A percentile compares a stretch with the other conserved stretches of the same genome.
phyloP scores from a whole-genome alignment of 1,140 invertebrate genomes.

The Marisa cornuarietis region DNA sequence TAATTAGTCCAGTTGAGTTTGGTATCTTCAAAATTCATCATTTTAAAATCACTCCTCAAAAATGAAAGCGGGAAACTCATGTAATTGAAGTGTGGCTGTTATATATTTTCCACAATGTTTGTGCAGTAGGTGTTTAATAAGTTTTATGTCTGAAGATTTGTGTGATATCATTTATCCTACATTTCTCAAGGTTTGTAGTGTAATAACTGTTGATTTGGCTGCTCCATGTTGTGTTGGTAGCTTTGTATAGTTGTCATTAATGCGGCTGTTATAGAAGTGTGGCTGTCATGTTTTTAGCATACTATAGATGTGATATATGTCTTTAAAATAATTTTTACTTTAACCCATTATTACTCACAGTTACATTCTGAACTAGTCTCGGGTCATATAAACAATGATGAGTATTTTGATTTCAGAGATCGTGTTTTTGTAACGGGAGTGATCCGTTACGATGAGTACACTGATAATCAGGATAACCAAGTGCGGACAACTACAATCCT shows the following conservation, averaged over 20 bases:
- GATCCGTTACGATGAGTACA: constrained; percentile 86
- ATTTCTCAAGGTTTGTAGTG: too few relatives aligned
- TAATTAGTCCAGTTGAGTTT: too few relatives aligned
- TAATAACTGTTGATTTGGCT: too few relatives aligned
- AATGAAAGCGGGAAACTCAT: too few relatives aligned
- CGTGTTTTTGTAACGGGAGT: constrained; percentile 84
- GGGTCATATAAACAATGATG: not conserved
- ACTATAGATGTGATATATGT: not conserved
- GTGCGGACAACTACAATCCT: constrained; percentile 81
- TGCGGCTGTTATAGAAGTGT: not conserved
- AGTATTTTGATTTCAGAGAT: constrained; percentile 68
- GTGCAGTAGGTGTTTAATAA: not conserved
- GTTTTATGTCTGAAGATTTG: not conserved
- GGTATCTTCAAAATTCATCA: too few relatives aligned
- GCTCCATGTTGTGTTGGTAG: too few relatives aligned
- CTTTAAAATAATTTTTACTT: not conserved
- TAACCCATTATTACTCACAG: not conserved
- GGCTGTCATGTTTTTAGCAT: not conserved
- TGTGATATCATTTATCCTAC: not conserved
- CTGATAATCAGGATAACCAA: constrained; percentile 78
- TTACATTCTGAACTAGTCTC: not conserved
- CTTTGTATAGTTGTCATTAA: not conserved
- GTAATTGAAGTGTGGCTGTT: not conserved
- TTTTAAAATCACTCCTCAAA: not conserved
- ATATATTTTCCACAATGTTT: not conserved